Evolutionary conservation across 1,140 invertebrate genomes (phyloP).

Genomic region (Atopsyche davidsoni): DNA sequence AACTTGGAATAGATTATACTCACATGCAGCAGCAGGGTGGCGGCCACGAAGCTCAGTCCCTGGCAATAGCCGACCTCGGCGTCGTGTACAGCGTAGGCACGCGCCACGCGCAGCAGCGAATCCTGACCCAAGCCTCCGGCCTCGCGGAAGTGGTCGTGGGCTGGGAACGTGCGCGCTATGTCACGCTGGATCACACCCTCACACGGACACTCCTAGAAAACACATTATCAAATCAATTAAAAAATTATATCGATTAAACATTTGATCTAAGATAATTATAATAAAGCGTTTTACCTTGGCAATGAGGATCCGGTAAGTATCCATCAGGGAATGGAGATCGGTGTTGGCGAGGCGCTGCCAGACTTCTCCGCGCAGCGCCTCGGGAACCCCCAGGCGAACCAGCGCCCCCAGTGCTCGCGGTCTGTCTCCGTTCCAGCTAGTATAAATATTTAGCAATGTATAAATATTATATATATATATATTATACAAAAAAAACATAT

Average conservation of each 20-base stretch:
- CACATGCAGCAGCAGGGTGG: constrained; percentile 91
- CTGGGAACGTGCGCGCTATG: constrained; percentile 97
- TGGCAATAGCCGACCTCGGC: constrained; percentile 98
- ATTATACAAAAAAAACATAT: constrained; percentile 23
- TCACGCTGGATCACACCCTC: constrained; percentile 93
- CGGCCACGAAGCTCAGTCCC: constrained; percentile 94
- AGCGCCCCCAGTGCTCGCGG: constrained; percentile 71
- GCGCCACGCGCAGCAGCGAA: constrained; percentile 89
- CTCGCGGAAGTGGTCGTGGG: constrained; percentile 96
- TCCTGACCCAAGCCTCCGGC: constrained; percentile 88
- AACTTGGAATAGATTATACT: constrained; percentile 49
- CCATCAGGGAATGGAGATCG: constrained; percentile 80
- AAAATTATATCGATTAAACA: constrained; percentile 7
- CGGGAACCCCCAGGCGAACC: constrained; percentile 88
- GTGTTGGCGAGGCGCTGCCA: constrained; percentile 92
- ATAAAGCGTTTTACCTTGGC: constrained; percentile 61
- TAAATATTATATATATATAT: constrained; percentile 6
- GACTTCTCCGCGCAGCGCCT: constrained; percentile 92
- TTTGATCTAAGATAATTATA: constrained; percentile 2
- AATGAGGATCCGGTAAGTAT: constrained; percentile 85
- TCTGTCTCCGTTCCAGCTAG: constrained; percentile 61
- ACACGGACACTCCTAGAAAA: constrained; percentile 70
- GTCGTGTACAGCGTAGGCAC: constrained; percentile 96
- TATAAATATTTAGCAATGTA: no score
- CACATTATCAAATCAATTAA: constrained; percentile 15